Base-by-base conservation (phyloP, 2,113 vertebrate genomes). In the Serilophus lunatus region DNA sequence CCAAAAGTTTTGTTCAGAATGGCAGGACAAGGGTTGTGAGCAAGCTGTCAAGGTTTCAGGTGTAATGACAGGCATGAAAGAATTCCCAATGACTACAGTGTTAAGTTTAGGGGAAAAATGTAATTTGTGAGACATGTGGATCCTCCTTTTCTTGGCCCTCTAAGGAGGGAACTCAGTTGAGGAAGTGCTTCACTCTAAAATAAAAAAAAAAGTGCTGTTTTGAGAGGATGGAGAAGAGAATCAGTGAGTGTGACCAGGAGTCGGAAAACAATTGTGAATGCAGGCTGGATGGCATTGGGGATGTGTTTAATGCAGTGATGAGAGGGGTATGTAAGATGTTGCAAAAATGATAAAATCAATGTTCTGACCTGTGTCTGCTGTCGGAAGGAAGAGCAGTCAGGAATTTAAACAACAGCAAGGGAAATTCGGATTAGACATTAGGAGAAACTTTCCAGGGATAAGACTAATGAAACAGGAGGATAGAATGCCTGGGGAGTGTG, bases 401-500 rank as follows among this genome's bases (percentile, higher is more conserved):
- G 76, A 92, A 95, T 95, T 88, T 81, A 93, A 95, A 92, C 78
- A 85, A 72, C 64, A 71, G 75, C 76, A 47, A 66, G 47, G 60
- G 83, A 93, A 90, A 93, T 96, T 95, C 51, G 88, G 83, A 94
- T 95, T 51, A 94, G 92, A 77, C 76, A 83, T 96, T 93, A 94
- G 83, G 88, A 88, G 88, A 94, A 97, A 97, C 88, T 96, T 96
- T 56, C 76, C 69, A 56, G 2, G 81, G 92, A 71, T 97, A 93
- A 96, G 88, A 95, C 94, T 96, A 95, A 97, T 96, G 95, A 96
- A 97, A 94, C 68, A 28, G 82, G 65, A 92, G 91, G 72, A 88
- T 31, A 70, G 83, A 97, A 80, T 81, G 96, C 95, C 96, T 93
- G 92, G 72, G 94, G 96, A 96, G 64, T 9, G 4, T 18, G 53